Percentiles rank a stretch among this genome's conserved stretches.
Conservation (phyloP, 1,140 invertebrate species). For the Brachionus paranguensis region DNA sequence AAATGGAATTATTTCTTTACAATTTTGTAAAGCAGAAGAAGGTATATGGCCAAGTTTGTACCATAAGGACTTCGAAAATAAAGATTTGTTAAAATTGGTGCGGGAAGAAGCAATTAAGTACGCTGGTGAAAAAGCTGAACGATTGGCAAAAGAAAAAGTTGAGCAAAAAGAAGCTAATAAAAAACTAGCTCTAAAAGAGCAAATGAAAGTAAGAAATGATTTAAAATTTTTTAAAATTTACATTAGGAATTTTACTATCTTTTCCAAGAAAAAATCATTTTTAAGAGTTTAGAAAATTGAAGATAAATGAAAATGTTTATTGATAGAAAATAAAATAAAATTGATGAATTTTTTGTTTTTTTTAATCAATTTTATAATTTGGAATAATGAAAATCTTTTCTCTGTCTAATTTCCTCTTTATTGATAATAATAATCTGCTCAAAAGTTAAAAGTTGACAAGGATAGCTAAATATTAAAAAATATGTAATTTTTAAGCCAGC, state of each 20-base stretch:
- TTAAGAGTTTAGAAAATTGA: too few species aligned
- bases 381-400: too few species aligned
- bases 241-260: too few species aligned
- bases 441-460: too few species aligned
- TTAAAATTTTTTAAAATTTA: neutral
- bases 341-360: neutral
- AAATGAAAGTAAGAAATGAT: constrained; percentile 47
- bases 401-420: too few species aligned
- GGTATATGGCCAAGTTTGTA: neutral
- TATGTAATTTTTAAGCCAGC: too few species aligned
- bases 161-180: constrained; percentile 46
- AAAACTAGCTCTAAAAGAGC: constrained; percentile 46
- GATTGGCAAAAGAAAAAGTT: constrained; percentile 42
- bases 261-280: too few species aligned
- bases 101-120: constrained; percentile 45
- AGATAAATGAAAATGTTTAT: too few species aligned
- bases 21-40: neutral
- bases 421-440: too few species aligned
- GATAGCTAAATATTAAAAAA: too few species aligned
- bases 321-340: neutral
- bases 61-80: constrained; percentile 14
- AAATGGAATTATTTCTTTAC: constrained; percentile 23
- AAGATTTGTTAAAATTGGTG: constrained; percentile 32
- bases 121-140: constrained; percentile 42
- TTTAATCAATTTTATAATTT: neutral